Percentiles rank a stretch among this genome's conserved stretches.
phyloP scores from a whole-genome alignment of 2,113 vertebrate species.

The Pelvicachromis taeniatus region DNA sequence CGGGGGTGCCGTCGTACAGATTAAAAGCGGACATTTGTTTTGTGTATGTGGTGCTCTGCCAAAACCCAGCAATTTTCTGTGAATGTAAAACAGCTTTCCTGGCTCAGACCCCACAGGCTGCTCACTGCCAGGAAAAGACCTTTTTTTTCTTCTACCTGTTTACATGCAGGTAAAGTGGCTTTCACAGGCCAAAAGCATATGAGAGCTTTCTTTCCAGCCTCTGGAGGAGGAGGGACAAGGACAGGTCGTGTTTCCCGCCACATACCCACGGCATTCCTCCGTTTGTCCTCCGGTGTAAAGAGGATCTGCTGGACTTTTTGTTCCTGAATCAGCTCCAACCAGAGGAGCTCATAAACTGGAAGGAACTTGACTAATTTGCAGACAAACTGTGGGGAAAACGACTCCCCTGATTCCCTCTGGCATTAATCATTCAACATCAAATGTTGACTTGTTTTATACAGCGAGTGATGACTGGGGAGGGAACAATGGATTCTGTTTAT shows the following conservation, averaged over 20 bases:
- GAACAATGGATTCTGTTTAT: conserved; percentile 34
- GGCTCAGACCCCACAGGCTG: conserved; percentile 25
- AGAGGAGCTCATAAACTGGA: conserved; percentile 46
- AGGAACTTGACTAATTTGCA: conserved; percentile 49
- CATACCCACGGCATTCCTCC: not conserved
- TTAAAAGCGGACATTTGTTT: conserved; percentile 69
- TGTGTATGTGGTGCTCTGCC: conserved; percentile 55
- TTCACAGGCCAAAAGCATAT: not conserved
- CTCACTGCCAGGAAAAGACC: conserved; percentile 62
- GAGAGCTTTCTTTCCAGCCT: not conserved
- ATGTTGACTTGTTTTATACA: not conserved
- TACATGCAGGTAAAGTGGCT: conserved; percentile 65
- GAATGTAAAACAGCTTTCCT: conserved; percentile 74
- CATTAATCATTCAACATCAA: conserved; percentile 12
- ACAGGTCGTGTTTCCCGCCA: conserved; percentile 12
- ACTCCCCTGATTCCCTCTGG: conserved; percentile 31
- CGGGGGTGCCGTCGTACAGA: conserved; percentile 34
- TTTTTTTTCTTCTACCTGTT: conserved; percentile 57
- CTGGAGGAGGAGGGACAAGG: not conserved
- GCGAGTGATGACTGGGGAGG: not conserved
- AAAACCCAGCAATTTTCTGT: conserved; percentile 64
- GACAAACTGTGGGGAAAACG: conserved; percentile 23
- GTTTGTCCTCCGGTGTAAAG: not conserved
- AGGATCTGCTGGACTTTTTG: not conserved
- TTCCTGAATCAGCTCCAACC: conserved; percentile 7